Percentiles rank a stretch among this genome's conserved stretches.
Conservation (phyloP, 2,888 invertebrate genomes). For the Cerceris rybyensis region DNA sequence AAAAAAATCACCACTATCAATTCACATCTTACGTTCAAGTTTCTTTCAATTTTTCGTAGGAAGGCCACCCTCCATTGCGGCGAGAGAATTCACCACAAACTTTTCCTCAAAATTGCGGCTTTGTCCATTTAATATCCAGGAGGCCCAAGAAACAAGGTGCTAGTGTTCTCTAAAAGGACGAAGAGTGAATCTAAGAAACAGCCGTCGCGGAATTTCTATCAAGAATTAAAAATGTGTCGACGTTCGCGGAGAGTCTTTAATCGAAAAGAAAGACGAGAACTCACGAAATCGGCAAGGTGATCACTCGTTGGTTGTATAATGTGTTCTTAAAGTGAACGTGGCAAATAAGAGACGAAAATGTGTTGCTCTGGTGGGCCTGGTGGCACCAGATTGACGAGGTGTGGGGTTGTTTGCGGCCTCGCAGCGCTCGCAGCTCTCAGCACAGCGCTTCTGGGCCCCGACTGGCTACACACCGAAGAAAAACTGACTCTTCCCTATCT, state of each 20-base stretch:
- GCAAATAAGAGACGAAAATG: conserved; percentile 66
- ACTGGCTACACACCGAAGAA: conserved; percentile 80
- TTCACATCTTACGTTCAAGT: too few relatives aligned
- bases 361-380: conserved; percentile 76
- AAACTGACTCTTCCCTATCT: conserved; percentile 72
- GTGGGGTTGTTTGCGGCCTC: conserved; percentile 78
- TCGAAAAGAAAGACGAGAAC: conserved; percentile 18
- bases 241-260: conserved; percentile 19
- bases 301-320: conserved; percentile 30
- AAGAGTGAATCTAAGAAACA: too few relatives aligned
- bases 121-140: too few relatives aligned
- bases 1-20: too few relatives aligned
- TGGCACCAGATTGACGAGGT: conserved; percentile 78
- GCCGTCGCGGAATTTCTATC: too few relatives aligned
- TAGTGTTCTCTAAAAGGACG: too few relatives aligned
- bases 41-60: too few relatives aligned
- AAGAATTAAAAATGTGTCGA: conserved; percentile 37
- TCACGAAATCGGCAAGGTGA: conserved; percentile 45
- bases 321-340: conserved; percentile 30
- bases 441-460: conserved; percentile 78
- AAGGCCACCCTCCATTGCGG: too few relatives aligned
- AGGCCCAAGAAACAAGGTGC: too few relatives aligned
- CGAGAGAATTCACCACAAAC: too few relatives aligned
- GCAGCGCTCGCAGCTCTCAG: conserved; percentile 79
- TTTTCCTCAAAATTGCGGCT: too few relatives aligned